A percentile compares a stretch with the other conserved stretches of the same genome.
Evolutionary conservation across 2,797 vertebrate species (phyloP).

Genomic region (Syncerus caffer): DNA sequence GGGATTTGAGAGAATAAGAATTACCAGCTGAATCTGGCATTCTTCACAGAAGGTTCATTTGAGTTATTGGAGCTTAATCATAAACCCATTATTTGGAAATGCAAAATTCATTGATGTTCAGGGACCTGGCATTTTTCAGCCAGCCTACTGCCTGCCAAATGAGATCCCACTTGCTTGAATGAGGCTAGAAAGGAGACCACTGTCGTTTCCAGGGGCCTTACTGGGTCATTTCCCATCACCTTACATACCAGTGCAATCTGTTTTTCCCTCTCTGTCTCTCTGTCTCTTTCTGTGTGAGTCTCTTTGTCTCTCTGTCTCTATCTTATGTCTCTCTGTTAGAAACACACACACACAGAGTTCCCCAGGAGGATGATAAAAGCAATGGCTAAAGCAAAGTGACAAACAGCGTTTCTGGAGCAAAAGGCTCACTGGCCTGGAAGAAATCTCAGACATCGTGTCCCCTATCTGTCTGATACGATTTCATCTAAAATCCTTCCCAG

Average conservation of each 20-base stretch:
- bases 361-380: slow-evolving; percentile 61
- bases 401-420: slow-evolving; percentile 45
- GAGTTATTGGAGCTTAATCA: slow-evolving; percentile 64
- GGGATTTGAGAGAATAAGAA: slow-evolving; percentile 48
- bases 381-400: slow-evolving; percentile 66
- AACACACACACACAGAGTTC: not conserved
- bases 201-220: not conserved
- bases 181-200: not conserved
- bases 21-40: slow-evolving; percentile 26
- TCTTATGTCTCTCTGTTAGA: not conserved
- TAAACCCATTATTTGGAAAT: slow-evolving; percentile 64
- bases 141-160: not conserved
- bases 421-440: slow-evolving; percentile 67
- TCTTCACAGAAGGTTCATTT: slow-evolving; percentile 41
- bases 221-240: not conserved
- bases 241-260: not conserved
- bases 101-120: slow-evolving; percentile 26
- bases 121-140: slow-evolving; percentile 1
- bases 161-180: not conserved
- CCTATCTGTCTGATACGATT: slow-evolving; percentile 64
- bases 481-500: slow-evolving; percentile 59
- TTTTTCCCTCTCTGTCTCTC: not conserved
- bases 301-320: not conserved
- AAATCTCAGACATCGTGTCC: slow-evolving; percentile 62
- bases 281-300: not conserved